Evolutionary conservation across 2,797 vertebrate species (phyloP).

Genomic region (Fistularia tabacaria): DNA sequence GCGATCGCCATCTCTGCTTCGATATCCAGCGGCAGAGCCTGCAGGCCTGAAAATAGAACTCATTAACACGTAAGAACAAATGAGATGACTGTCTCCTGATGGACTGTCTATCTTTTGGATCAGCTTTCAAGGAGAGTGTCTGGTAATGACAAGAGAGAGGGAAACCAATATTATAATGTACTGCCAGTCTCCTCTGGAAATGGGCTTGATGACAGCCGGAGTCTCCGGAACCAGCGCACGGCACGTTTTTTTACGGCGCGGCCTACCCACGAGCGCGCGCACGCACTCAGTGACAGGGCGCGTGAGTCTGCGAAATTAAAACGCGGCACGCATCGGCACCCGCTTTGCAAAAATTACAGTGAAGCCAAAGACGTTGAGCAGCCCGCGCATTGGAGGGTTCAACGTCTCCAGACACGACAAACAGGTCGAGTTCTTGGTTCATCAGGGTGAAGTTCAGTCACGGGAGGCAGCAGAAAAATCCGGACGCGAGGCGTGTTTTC

Average conservation of each 20-base stretch:
- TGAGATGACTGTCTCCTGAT: slow-evolving; percentile 81
- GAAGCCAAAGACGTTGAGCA: slow-evolving; percentile 26
- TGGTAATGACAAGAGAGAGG: slow-evolving; percentile 75
- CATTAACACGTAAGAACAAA: slow-evolving; percentile 87
- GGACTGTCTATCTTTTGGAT: slow-evolving; percentile 85
- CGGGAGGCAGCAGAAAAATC: slow-evolving; percentile 45
- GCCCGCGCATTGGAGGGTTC: too few species aligned
- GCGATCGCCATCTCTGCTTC: slow-evolving; percentile 63
- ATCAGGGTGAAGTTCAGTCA: slow-evolving; percentile 34
- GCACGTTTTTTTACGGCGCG: slow-evolving; percentile 35
- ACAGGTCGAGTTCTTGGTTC: background rate
- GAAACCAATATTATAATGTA: slow-evolving; percentile 85
- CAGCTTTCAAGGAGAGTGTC: slow-evolving; percentile 82
- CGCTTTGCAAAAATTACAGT: slow-evolving; percentile 49
- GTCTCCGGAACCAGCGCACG: slow-evolving; percentile 58
- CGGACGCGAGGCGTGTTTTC: slow-evolving; percentile 55
- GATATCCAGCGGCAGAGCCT: slow-evolving; percentile 72
- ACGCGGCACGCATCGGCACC: slow-evolving; percentile 56
- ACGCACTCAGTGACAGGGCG: slow-evolving; percentile 41
- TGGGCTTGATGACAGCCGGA: slow-evolving; percentile 71
- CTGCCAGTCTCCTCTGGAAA: slow-evolving; percentile 63
- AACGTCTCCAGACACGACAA: too few species aligned
- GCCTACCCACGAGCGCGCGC: slow-evolving; percentile 56
- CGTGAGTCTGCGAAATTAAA: slow-evolving; percentile 55
- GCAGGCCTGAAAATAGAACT: slow-evolving; percentile 79